These are phyloP conservation scores for Catharus ustulatus DNA, from an alignment of 2,797 vertebrate genomes.

Conservation along the genomic window DNA sequence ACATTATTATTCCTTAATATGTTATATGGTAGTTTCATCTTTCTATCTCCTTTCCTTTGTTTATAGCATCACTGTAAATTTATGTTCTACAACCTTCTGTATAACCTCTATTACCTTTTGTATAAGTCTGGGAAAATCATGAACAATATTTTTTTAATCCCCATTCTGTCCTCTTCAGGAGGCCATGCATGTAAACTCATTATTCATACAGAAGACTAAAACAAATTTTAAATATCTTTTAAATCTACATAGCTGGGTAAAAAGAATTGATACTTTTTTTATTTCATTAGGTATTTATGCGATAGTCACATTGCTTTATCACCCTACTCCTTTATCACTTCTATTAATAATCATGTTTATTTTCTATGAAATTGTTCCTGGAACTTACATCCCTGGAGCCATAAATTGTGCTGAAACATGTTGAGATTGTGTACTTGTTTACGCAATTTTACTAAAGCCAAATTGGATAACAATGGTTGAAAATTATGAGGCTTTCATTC, in stretches of 20 bases:
- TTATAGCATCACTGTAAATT: background rate
- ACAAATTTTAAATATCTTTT: background rate
- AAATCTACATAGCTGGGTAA: background rate
- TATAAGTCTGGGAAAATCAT: background rate
- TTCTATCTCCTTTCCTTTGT: background rate
- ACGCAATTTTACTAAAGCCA: constrained; percentile 14
- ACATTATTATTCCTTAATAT: background rate
- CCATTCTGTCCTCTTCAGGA: background rate
- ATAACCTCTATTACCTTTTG: background rate
- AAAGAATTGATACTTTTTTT: background rate
- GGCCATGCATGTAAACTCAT: background rate
- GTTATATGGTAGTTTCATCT: background rate
- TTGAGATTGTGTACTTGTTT: constrained; percentile 29
- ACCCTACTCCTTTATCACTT: constrained; percentile 15
- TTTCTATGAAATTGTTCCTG: constrained; percentile 25
- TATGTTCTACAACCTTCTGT: background rate
- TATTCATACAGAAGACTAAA: background rate
- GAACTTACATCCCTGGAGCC: constrained; percentile 25
- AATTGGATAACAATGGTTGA: constrained; percentile 39
- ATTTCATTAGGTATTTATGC: background rate
- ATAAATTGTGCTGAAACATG: constrained; percentile 38
- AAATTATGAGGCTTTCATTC: constrained; percentile 42
- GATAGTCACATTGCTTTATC: background rate
- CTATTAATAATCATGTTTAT: constrained; percentile 39
- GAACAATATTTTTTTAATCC: background rate